These are phyloP conservation scores for Sphenodon punctatus DNA, from an alignment of 2,797 vertebrate genomes.

Conservation along the genomic window DNA sequence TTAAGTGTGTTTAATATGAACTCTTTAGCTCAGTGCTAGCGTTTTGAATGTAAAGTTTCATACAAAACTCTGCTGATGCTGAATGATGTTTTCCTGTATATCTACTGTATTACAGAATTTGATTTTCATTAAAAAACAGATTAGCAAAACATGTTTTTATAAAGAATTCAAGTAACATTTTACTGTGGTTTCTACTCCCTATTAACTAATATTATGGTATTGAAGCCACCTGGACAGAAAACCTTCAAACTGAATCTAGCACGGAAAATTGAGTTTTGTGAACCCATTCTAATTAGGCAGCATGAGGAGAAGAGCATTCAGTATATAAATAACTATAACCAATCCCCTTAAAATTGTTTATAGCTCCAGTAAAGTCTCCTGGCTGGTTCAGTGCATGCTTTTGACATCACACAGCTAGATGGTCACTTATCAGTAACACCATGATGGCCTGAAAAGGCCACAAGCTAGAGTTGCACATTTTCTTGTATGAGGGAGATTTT, in stretches of 20 bases:
- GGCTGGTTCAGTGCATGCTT: conserved; percentile 25
- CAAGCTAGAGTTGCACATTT: background rate
- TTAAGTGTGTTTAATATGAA: background rate
- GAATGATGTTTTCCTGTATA: background rate
- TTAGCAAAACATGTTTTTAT: background rate
- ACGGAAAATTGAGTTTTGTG: background rate
- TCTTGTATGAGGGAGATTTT: background rate
- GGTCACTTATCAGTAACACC: conserved; percentile 35
- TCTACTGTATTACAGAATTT: background rate
- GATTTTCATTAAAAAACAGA: background rate
- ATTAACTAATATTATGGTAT: background rate
- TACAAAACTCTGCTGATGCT: background rate
- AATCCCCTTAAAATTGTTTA: conserved; percentile 27
- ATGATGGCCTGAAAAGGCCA: conserved; percentile 2
- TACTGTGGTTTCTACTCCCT: background rate
- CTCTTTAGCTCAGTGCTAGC: background rate
- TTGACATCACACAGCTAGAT: conserved; percentile 26
- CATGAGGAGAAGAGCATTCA: background rate
- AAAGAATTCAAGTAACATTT: background rate
- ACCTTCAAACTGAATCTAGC: background rate
- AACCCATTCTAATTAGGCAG: background rate
- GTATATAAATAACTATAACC: conserved; percentile 9
- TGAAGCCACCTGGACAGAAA: background rate
- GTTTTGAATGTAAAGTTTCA: fast-evolving
- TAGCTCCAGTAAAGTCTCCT: conserved; percentile 2